Conservation (phyloP, 2,113 vertebrate genomes). For the Puntigrus tetrazona region DNA sequence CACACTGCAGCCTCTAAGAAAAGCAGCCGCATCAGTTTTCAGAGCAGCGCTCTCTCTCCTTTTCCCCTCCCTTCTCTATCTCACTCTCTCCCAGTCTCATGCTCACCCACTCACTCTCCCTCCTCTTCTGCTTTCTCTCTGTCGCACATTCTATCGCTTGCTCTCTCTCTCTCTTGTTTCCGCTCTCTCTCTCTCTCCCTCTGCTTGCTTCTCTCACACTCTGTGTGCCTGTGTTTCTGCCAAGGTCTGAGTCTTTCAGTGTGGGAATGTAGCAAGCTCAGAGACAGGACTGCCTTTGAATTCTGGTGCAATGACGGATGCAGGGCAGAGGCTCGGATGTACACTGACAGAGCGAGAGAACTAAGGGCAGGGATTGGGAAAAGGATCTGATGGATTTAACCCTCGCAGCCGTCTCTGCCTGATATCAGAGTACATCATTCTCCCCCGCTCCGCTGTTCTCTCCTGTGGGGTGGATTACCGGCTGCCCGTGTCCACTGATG, state of each 20-base stretch:
- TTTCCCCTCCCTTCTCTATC: conserved; percentile 25
- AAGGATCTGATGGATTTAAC: conserved; percentile 70
- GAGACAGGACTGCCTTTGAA: conserved; percentile 58
- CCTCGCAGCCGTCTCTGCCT: conserved; percentile 49
- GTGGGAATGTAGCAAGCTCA: conserved; percentile 76
- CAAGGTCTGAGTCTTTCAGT: conserved; percentile 71
- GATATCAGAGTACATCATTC: conserved; percentile 58
- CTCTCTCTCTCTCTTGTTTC: conserved; percentile 62
- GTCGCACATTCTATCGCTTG: background rate
- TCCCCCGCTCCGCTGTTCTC: conserved; percentile 46
- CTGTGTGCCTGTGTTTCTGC: conserved; percentile 67
- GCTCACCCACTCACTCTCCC: conserved; percentile 37
- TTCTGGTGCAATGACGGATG: conserved; percentile 53
- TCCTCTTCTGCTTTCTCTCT: conserved; percentile 45
- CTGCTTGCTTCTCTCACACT: conserved; percentile 57
- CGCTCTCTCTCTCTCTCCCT: conserved; percentile 61
- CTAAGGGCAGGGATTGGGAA: conserved; percentile 46
- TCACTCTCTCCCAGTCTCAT: conserved; percentile 39
- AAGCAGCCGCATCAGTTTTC: conserved; percentile 79
- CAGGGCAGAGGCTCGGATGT: conserved; percentile 42
- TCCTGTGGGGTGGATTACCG: conserved; percentile 64
- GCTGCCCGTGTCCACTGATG: conserved; percentile 56
- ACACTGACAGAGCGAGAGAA: conserved; percentile 54
- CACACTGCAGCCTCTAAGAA: conserved; percentile 76
- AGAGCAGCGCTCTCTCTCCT: conserved; percentile 66